A percentile compares a stretch with the other conserved stretches of the same genome.
Conservation (phyloP, 2,113 vertebrate genomes). For the Steatornis caripensis region DNA sequence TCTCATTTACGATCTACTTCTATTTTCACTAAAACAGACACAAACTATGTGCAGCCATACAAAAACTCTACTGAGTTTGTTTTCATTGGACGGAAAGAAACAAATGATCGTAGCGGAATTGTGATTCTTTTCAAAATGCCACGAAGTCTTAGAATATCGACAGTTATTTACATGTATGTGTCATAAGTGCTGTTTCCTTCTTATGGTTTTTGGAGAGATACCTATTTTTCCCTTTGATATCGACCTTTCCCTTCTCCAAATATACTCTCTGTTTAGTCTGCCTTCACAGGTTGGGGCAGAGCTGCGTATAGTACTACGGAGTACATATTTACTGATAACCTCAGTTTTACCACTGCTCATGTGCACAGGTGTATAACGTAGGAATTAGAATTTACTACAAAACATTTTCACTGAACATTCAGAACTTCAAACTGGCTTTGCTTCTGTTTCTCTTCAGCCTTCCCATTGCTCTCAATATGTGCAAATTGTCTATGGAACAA, state of each 20-base stretch:
- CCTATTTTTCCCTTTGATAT: background rate
- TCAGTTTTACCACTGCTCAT: background rate
- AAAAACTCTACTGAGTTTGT: background rate
- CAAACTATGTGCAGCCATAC: background rate
- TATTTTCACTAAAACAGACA: background rate
- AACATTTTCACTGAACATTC: background rate
- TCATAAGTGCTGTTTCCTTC: background rate
- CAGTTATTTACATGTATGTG: background rate
- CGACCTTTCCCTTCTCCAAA: background rate
- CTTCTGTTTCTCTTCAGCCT: background rate
- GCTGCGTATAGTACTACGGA: background rate
- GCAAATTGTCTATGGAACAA: background rate
- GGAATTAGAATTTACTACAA: background rate
- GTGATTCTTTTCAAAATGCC: background rate
- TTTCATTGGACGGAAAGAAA: background rate
- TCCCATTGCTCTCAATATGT: accelerated
- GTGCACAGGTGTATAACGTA: accelerated
- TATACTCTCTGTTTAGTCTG: background rate
- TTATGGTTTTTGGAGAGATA: background rate
- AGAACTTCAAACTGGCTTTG: background rate
- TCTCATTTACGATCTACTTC: background rate
- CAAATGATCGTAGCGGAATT: accelerated
- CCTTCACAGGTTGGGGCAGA: background rate
- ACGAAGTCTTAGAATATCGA: background rate
- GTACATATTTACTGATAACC: background rate